Percentiles rank a stretch among this genome's conserved stretches.
These are phyloP conservation scores for Gymnosoma rotundatum DNA, from an alignment of 2,888 invertebrate species.

Conservation along the genomic window DNA sequence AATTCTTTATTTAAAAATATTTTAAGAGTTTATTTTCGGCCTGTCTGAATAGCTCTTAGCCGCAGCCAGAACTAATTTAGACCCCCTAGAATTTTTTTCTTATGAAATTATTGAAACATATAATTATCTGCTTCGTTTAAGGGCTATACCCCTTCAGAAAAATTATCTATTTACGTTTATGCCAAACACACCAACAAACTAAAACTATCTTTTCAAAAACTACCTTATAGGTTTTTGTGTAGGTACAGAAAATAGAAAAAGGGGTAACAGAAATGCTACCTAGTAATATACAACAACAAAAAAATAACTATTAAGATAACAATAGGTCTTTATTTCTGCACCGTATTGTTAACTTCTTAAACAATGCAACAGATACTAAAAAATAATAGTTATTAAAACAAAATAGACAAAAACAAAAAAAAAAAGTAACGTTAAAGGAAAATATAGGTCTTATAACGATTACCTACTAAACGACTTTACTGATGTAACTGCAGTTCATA, in stretches of 20 bases:
- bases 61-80: too few relatives aligned
- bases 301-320: constrained; percentile 36
- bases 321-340: constrained; percentile 52
- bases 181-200: background rate
- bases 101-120: too few relatives aligned
- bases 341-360: constrained; percentile 43
- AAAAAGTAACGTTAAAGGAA: constrained; percentile 37
- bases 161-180: too few relatives aligned
- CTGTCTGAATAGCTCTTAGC: too few relatives aligned
- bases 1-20: too few relatives aligned
- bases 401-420: constrained; percentile 38
- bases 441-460: constrained; percentile 70
- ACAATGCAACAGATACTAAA: constrained; percentile 64
- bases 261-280: constrained; percentile 31
- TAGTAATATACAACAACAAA: constrained; percentile 30
- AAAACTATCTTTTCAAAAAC: too few relatives aligned
- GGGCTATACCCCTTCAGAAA: too few relatives aligned
- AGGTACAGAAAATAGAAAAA: background rate
- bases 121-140: too few relatives aligned
- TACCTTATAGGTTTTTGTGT: too few relatives aligned
- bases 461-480: constrained; percentile 69
- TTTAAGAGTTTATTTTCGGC: too few relatives aligned
- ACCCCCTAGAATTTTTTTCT: too few relatives aligned
- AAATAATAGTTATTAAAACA: constrained; percentile 46
- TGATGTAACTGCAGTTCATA: constrained; percentile 48